Evolutionary conservation across 2,888 invertebrate species (phyloP), one percentile per base, ranked within the genome.

Genomic region (Thymelicus acteon): DNA sequence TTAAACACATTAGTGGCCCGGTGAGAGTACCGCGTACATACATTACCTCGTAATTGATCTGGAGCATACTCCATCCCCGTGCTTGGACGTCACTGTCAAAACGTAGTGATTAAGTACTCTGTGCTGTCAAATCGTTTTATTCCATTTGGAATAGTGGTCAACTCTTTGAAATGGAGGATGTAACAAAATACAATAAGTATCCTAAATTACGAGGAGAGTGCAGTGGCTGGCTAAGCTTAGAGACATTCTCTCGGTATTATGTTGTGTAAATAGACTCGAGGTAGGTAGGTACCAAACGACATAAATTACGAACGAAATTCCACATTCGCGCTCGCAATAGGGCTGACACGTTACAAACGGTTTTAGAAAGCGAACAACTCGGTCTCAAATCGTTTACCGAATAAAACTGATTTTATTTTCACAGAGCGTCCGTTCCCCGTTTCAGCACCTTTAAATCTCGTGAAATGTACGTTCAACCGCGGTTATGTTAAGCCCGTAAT

Each of bases 381-480:
- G 63, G 48, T 49, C 48, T 64, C 64, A 48, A 70, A 70, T 48
- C 63, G 69, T 58, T 63, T 31, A 40, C 24, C 64, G 70, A 39
- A 70, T 64, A 64, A 60, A 70, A 58, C 60, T 64, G 70, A 70
- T 70, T 70, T 70, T 64, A 70, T 70, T 70, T 70, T 70, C 52
- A 58, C 48, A 52, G 60, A 60, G 64, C 70, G 70, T 48, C 69
- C 58, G 58, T 63, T 69, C 48, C 39, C 12, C 58, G 63, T 63
- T 63, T 69, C 63, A 69, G 69, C 61, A 65, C 65, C 60, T 71
- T 71, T 72, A 73, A 72, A 71, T 68, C 77, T 76, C 72, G 65
- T 69, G 52, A 73, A 78, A 77, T 76, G 75, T 75, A 78, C 75
- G 75, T 78, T 79, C 76, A 75, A 75, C 72, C 69, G 70, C 74